These are phyloP conservation scores for Oeneis ivallda DNA, from an alignment of 2,888 invertebrate genomes.

Conservation along the genomic window DNA sequence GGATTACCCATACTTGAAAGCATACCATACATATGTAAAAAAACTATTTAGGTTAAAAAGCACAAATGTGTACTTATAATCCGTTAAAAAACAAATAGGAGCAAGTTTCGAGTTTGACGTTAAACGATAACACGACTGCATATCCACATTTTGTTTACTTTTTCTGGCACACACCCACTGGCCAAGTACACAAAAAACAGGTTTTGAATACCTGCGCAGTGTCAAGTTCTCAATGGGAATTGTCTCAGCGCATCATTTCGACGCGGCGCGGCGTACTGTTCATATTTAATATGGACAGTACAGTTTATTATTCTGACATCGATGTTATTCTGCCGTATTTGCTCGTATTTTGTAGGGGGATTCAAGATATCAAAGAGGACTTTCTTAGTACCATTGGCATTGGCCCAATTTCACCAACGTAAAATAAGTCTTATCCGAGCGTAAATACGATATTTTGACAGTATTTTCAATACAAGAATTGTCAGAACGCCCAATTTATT, in stretches of 20 bases:
- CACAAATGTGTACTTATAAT: neutral
- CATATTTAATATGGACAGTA: too few relatives aligned
- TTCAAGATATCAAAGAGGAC: too few relatives aligned
- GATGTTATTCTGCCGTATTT: too few relatives aligned
- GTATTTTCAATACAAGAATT: too few relatives aligned
- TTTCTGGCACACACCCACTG: slow-evolving; percentile 51
- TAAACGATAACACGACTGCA: slow-evolving; percentile 11
- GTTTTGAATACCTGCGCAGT: slow-evolving; percentile 50
- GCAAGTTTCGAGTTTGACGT: slow-evolving; percentile 4
- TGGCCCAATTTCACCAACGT: too few relatives aligned
- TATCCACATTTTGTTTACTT: slow-evolving; percentile 56
- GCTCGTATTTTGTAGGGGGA: too few relatives aligned
- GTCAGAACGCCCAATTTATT: too few relatives aligned
- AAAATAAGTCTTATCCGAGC: too few relatives aligned
- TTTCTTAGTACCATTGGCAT: too few relatives aligned
- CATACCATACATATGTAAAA: neutral
- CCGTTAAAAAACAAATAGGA: slow-evolving; percentile 1
- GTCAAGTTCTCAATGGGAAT: slow-evolving; percentile 46
- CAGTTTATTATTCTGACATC: neutral
- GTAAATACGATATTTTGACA: too few relatives aligned
- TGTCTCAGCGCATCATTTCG: slow-evolving; percentile 21
- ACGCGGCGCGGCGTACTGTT: too few relatives aligned
- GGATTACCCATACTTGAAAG: neutral
- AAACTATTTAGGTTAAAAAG: neutral
- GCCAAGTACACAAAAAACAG: slow-evolving; percentile 58